phyloP scores from a whole-genome alignment of 2,797 vertebrate species.

The Oryzias dopingdopingensis region DNA sequence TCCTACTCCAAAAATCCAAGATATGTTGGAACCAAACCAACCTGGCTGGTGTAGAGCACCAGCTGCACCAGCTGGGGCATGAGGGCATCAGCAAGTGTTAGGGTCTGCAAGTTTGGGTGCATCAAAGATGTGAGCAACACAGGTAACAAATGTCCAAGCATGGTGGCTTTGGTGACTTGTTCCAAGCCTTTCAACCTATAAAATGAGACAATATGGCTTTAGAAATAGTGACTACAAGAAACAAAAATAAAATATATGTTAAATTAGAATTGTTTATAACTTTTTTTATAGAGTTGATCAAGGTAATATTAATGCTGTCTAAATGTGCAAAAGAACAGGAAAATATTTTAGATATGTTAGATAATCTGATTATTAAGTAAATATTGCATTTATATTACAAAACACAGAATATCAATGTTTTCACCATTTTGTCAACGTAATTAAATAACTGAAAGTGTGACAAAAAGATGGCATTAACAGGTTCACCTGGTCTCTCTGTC shows the following conservation, averaged over 20 bases:
- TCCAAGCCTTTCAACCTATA: conserved; percentile 94
- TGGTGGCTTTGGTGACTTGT: conserved; percentile 96
- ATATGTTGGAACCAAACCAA: conserved; percentile 48
- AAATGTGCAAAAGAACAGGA: too few relatives aligned
- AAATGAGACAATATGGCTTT: background rate
- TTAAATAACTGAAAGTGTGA: conserved; percentile 1
- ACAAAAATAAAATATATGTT: conserved; percentile 14
- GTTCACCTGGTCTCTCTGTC: conserved; percentile 91
- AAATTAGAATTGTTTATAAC: background rate
- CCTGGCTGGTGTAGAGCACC: conserved; percentile 98
- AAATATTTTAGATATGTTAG: too few relatives aligned
- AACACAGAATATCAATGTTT: background rate
- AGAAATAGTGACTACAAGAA: background rate
- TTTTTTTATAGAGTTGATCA: too few relatives aligned
- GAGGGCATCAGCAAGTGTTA: conserved; percentile 92
- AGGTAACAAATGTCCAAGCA: conserved; percentile 95
- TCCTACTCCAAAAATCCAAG: background rate
- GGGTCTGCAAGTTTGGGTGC: conserved; percentile 96
- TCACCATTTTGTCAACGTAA: conserved; percentile 11
- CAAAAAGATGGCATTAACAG: conserved; percentile 1
- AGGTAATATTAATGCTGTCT: too few relatives aligned
- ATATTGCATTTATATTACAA: background rate
- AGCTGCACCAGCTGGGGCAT: conserved; percentile 98
- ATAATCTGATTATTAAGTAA: too few relatives aligned
- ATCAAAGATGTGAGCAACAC: conserved; percentile 95